Evolutionary conservation across 1,140 invertebrate species (phyloP).

Genomic region (Neodiprion pinetum): DNA sequence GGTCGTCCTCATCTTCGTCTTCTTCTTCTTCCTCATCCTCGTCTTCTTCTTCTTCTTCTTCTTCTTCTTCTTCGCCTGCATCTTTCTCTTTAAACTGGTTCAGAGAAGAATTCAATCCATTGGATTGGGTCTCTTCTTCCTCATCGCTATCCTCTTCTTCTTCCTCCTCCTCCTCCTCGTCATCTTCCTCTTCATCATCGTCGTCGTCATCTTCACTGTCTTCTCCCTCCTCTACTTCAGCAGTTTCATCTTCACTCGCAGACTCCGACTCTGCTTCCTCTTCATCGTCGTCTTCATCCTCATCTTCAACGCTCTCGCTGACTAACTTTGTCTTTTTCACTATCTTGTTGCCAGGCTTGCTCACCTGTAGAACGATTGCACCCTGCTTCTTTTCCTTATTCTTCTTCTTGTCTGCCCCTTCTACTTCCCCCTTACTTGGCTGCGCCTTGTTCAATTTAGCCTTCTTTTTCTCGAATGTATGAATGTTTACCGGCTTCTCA

Average conservation of each 20-base stretch:
- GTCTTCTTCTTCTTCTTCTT: constrained; percentile 35
- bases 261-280: constrained; percentile 20
- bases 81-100: constrained; percentile 28
- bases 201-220: constrained; percentile 5
- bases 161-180: constrained; percentile 11
- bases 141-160: constrained; percentile 8
- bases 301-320: constrained; percentile 39
- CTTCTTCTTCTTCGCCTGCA: constrained; percentile 34
- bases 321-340: constrained; percentile 42
- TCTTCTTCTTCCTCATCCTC: too few species aligned
- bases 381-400: not conserved
- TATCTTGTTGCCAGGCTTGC: constrained; percentile 19
- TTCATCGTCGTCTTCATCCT: constrained; percentile 43
- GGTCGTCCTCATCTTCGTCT: constrained; percentile 24
- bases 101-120: not conserved
- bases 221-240: constrained; percentile 25
- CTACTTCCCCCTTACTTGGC: too few species aligned
- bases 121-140: not conserved
- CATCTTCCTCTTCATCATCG: not conserved
- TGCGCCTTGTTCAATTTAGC: too few species aligned
- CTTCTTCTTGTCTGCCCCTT: not conserved
- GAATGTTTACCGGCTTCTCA: not conserved
- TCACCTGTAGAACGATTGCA: not conserved
- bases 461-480: not conserved
- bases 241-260: constrained; percentile 20